These are phyloP conservation scores for Drosophila pandora DNA, from an alignment of 1,140 invertebrate species.

Conservation along the genomic window DNA sequence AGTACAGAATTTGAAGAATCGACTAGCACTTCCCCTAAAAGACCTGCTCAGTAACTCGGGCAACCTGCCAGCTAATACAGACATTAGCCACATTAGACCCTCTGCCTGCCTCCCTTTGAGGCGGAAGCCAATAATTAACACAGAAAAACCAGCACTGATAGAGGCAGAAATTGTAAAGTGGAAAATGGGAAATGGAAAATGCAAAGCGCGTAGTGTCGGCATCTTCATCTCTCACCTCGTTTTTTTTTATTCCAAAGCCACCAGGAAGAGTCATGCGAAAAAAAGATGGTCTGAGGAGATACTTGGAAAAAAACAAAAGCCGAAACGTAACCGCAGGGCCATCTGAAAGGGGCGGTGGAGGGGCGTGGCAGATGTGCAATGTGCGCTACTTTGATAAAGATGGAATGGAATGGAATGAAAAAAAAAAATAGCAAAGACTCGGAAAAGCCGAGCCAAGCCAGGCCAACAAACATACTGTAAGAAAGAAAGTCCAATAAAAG, in stretches of 20 bases:
- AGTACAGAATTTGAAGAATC: not conserved
- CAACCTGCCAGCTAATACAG: slow-evolving; percentile 37
- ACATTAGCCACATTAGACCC: slow-evolving; percentile 31
- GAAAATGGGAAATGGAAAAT: slow-evolving; percentile 57
- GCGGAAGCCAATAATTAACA: slow-evolving; percentile 78
- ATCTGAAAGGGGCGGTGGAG: not conserved
- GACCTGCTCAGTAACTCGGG: slow-evolving; percentile 11
- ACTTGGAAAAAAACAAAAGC: slow-evolving; percentile 59
- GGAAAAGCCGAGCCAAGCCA: slow-evolving; percentile 1
- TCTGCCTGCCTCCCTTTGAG: slow-evolving; percentile 27
- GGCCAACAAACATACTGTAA: slow-evolving; percentile 22
- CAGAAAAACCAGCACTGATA: slow-evolving; percentile 37
- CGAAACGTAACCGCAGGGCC: slow-evolving; percentile 53
- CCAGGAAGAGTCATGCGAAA: slow-evolving; percentile 60
- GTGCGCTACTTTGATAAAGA: slow-evolving; percentile 55
- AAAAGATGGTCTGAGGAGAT: slow-evolving; percentile 44
- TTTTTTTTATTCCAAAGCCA: slow-evolving; percentile 1
- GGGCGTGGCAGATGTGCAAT: slow-evolving; percentile 43
- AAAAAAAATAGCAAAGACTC: slow-evolving; percentile 27
- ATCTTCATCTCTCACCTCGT: slow-evolving; percentile 50
- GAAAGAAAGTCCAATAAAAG: slow-evolving; percentile 73
- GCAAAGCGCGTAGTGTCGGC: slow-evolving; percentile 67
- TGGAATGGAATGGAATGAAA: slow-evolving; percentile 4
- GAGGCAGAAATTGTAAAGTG: slow-evolving; percentile 47
- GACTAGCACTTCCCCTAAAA: not conserved